Evolutionary conservation across 2,113 vertebrate genomes (phyloP).

Genomic region (Perccottus glenii): DNA sequence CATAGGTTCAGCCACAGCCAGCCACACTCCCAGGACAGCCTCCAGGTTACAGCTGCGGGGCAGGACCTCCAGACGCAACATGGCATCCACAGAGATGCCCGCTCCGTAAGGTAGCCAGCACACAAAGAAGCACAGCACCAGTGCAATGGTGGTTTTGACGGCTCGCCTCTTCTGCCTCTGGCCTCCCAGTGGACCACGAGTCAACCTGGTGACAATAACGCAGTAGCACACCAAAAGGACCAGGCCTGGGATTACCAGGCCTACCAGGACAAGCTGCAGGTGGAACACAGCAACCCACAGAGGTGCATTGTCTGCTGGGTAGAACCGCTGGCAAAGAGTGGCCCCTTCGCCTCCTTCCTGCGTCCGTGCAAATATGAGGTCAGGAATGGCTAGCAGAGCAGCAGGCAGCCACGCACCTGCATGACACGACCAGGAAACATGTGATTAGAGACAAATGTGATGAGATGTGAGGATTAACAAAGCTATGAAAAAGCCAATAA

Average conservation of each 20-base stretch:
- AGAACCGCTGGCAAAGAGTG: slow-evolving; percentile 87
- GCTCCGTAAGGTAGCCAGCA: slow-evolving; percentile 96
- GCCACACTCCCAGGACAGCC: slow-evolving; percentile 84
- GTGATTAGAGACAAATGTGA: neutral
- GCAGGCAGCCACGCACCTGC: slow-evolving; percentile 75
- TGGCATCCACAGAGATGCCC: slow-evolving; percentile 88
- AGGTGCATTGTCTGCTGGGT: slow-evolving; percentile 74
- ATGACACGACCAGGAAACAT: neutral
- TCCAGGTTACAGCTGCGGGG: slow-evolving; percentile 85
- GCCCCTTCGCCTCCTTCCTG: slow-evolving; percentile 70
- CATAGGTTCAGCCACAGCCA: slow-evolving; percentile 90
- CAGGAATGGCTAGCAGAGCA: slow-evolving; percentile 88
- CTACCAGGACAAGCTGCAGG: slow-evolving; percentile 93
- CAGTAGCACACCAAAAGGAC: slow-evolving; percentile 95
- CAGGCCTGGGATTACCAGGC: slow-evolving; percentile 90
- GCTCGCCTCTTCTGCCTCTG: slow-evolving; percentile 96
- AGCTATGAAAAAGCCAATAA: too few species aligned
- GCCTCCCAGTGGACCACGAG: slow-evolving; percentile 89
- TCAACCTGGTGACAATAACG: slow-evolving; percentile 92
- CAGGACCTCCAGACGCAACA: slow-evolving; percentile 87
- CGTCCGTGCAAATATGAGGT: slow-evolving; percentile 88
- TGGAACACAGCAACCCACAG: slow-evolving; percentile 88
- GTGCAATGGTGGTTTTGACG: slow-evolving; percentile 91
- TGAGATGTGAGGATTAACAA: neutral
- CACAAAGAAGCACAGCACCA: slow-evolving; percentile 94